These are phyloP conservation scores for Anas acuta DNA, from an alignment of 2,797 vertebrate species.

Conservation along the genomic window DNA sequence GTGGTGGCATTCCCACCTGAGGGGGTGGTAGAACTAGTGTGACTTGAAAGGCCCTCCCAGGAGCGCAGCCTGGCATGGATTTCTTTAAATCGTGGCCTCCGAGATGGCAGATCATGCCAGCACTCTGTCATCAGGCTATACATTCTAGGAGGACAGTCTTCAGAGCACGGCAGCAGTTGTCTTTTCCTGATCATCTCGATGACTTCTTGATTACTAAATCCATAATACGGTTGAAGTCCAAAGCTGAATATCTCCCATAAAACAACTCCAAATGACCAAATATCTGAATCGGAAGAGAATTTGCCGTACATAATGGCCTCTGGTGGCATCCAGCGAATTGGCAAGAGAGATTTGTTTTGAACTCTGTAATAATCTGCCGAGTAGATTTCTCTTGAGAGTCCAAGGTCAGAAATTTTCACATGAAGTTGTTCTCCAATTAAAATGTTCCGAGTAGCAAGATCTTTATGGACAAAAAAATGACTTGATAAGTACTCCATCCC, in stretches of 20 bases:
- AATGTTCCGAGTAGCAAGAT: conserved; percentile 94
- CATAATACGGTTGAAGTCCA: conserved; percentile 95
- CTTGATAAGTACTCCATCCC: conserved; percentile 97
- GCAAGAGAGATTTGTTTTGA: conserved; percentile 91
- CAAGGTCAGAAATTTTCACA: conserved; percentile 95
- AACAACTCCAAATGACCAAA: conserved; percentile 97
- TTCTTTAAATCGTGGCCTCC: conserved; percentile 94
- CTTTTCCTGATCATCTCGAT: conserved; percentile 97
- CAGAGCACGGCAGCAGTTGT: conserved; percentile 94
- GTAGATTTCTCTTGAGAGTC: conserved; percentile 95
- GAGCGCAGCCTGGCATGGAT: conserved; percentile 90
- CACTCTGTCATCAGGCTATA: conserved; percentile 96
- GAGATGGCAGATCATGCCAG: conserved; percentile 94
- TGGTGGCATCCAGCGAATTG: conserved; percentile 97
- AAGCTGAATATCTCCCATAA: conserved; percentile 99
- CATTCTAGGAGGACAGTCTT: conserved; percentile 96
- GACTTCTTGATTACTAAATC: conserved; percentile 98
- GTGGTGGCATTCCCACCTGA: conserved; percentile 97
- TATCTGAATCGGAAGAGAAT: conserved; percentile 94
- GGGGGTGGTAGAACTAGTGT: conserved; percentile 95
- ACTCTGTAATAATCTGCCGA: conserved; percentile 93
- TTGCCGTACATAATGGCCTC: conserved; percentile 96
- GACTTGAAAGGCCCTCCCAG: conserved; percentile 96
- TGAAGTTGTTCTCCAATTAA: conserved; percentile 96
- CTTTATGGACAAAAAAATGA: conserved; percentile 95